Base-by-base conservation (phyloP, 2,888 invertebrate species). In the Calliphora vomitoria region DNA sequence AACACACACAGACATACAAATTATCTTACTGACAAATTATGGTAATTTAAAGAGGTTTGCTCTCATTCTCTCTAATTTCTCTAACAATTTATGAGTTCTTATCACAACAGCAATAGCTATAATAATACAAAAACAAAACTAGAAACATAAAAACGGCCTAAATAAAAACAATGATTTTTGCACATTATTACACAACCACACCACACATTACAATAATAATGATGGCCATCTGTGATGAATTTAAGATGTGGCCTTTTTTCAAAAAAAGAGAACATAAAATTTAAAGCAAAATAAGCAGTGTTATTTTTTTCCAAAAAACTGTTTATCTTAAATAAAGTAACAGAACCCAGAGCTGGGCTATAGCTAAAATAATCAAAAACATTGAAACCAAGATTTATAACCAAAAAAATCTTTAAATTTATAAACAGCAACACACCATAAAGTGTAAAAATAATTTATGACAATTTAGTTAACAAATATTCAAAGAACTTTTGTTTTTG, bases 1-100 rank as follows among this genome's bases (percentile, higher is more conserved):
- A 64, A 62, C 53, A 50, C 8, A 35, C 15, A 53, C 4, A 35
- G 1, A 35, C 13, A 74, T 68, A 76, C 72, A 76, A 81, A 71
- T 81, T 81, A 76, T 76, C 64, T 41, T 38, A 38, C 38, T 85
- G 85, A 85, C 75, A 85, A 85, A 85, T 85, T 81, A 81, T 76
- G 81, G 81, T 72, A 81, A 82, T 85, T 85, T 85, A 18, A 60
- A 60, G 25, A 58, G 44, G 72, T 72, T 72, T 68, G 35, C 15
- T 78, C 55, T 72, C 38, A 47, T 38, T 58, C 31, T 18, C 60
- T 62, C 18, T 25, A 13, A 18, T 18, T 20, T n/a, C 20, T 58
- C 15, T 15, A 25, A 13, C 18, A 53, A 76, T 76, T 76, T 76
- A 76, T 76, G 38, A 41, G 38, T 66, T 50, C 25, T 71, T 78